Evolutionary conservation across 2,888 invertebrate genomes (phyloP).

Genomic region (Heliconius ismenius): DNA sequence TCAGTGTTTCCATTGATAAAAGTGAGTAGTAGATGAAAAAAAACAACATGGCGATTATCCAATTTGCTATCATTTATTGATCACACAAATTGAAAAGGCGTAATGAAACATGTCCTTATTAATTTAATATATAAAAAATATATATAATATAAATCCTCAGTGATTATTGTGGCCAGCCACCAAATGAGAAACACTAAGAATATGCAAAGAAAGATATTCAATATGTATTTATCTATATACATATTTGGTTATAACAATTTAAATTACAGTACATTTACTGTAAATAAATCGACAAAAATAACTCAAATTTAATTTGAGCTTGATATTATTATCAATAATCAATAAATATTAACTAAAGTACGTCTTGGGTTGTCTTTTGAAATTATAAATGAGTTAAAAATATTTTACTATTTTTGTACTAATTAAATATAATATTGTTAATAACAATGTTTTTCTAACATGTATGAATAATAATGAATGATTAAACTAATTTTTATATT

Average conservation of each 20-base stretch:
- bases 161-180: slow-evolving; percentile 78
- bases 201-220: slow-evolving; percentile 45
- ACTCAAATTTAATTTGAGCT: slow-evolving; percentile 26
- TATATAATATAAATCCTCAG: slow-evolving; percentile 62
- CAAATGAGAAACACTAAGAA: slow-evolving; percentile 56
- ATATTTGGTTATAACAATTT: slow-evolving; percentile 57
- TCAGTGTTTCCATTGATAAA: slow-evolving; percentile 14
- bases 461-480: slow-evolving; percentile 29
- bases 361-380: slow-evolving; percentile 7
- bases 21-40: slow-evolving; percentile 38
- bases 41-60: slow-evolving; percentile 55
- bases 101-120: slow-evolving; percentile 65
- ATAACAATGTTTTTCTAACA: slow-evolving; percentile 36
- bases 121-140: slow-evolving; percentile 67
- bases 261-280: slow-evolving; percentile 43
- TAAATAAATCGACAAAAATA: slow-evolving; percentile 37
- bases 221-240: slow-evolving; percentile 53
- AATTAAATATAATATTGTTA: slow-evolving; percentile 9
- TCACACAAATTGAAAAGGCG: slow-evolving; percentile 77
- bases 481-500: slow-evolving; percentile 27
- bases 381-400: neutral
- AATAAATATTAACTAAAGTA: slow-evolving; percentile 2
- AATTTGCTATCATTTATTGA: slow-evolving; percentile 81
- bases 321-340: neutral
- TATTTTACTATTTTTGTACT: slow-evolving; percentile 7